A percentile compares a stretch with the other conserved stretches of the same genome.
phyloP scores from a whole-genome alignment of 1,140 invertebrate genomes.

The Lucilia cuprina region DNA sequence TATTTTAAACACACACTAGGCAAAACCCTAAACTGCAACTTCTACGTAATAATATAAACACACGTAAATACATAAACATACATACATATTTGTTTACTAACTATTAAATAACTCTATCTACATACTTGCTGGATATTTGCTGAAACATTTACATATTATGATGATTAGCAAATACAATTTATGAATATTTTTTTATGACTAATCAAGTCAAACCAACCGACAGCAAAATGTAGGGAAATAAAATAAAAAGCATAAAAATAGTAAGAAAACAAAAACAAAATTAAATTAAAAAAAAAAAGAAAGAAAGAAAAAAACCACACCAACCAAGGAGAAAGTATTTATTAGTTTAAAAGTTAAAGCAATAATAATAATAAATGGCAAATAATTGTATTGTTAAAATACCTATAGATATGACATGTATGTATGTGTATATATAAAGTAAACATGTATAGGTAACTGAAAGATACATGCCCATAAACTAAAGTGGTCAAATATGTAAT shows the following conservation, averaged over 20 bases:
- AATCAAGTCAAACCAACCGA: neutral
- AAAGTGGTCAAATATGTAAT: conserved; percentile 19
- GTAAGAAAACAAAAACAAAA: no score
- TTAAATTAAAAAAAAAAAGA: neutral
- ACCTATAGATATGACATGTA: neutral
- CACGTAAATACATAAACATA: neutral
- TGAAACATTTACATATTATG: neutral
- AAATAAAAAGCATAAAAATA: no score
- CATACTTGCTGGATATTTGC: neutral
- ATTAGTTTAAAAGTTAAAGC: conserved; percentile 18
- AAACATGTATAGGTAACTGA: neutral
- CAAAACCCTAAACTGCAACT: no score
- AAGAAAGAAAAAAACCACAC: conserved; percentile 30
- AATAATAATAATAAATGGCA: conserved; percentile 19
- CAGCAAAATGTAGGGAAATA: neutral
- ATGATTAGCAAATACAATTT: conserved; percentile 12
- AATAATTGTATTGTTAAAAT: conserved; percentile 3
- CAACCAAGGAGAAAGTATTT: conserved; percentile 19
- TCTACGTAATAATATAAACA: no score
- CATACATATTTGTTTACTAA: neutral
- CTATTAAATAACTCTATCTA: neutral
- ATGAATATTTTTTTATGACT: conserved; percentile 13
- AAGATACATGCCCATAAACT: conserved; percentile 10
- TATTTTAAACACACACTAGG: no score
- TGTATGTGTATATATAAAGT: neutral